Evolutionary conservation across 2,113 vertebrate genomes (phyloP).

Genomic region (Hemichromis elongatus): DNA sequence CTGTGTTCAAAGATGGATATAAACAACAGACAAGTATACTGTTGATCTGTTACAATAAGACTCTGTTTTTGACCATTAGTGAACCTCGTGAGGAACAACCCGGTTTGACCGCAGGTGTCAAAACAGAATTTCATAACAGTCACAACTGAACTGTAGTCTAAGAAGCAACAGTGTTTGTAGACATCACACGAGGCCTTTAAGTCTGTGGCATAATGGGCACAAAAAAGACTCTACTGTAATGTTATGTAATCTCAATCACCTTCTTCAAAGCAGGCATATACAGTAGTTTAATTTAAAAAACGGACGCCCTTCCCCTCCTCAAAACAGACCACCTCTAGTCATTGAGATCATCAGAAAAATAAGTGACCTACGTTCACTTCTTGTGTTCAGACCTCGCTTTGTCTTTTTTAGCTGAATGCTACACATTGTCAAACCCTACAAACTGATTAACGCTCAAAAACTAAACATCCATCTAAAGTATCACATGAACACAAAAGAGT

Average conservation of each 20-base stretch:
- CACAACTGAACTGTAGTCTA: background rate
- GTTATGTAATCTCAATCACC: background rate
- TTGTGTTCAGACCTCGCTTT: background rate
- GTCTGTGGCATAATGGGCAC: background rate
- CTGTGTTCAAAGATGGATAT: background rate
- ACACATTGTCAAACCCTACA: background rate
- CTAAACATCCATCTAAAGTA: background rate
- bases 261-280: background rate
- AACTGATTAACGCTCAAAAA: background rate
- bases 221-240: background rate
- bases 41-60: conserved; percentile 10
- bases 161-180: background rate
- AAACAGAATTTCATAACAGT: conserved; percentile 24
- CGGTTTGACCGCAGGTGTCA: conserved; percentile 19
- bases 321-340: background rate
- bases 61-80: conserved; percentile 18
- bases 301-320: background rate
- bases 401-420: background rate
- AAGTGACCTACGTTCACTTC: background rate
- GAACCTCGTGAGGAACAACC: conserved; percentile 39
- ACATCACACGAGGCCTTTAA: background rate
- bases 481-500: background rate
- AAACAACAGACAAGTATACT: background rate
- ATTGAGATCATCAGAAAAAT: background rate
- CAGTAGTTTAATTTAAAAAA: background rate